phyloP scores from a whole-genome alignment of 2,113 vertebrate species.

The Taxidea taxus region DNA sequence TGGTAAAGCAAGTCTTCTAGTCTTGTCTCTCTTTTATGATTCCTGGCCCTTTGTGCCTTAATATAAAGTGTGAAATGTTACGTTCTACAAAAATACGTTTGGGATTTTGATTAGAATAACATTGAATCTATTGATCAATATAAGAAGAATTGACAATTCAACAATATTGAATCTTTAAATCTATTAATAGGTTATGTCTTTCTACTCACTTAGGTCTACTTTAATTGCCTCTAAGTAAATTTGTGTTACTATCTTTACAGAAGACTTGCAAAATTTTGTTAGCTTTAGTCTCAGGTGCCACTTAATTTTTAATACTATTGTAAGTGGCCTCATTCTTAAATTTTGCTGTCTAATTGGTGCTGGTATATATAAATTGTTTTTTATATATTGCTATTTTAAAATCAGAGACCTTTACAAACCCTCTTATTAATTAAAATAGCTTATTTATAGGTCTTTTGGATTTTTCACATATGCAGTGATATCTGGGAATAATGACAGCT shows the following conservation, averaged over 20 bases:
- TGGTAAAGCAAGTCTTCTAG: background rate
- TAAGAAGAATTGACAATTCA: slow-evolving; percentile 16
- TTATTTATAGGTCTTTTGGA: background rate
- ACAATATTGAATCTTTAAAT: background rate
- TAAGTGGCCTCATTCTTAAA: slow-evolving; percentile 32
- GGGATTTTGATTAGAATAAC: background rate
- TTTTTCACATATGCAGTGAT: background rate
- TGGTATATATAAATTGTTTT: background rate
- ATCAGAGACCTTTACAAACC: background rate
- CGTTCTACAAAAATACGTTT: background rate
- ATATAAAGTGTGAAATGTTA: background rate
- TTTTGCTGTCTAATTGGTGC: slow-evolving; percentile 3
- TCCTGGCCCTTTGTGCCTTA: background rate
- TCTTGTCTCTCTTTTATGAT: background rate
- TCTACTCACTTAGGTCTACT: slow-evolving; percentile 18
- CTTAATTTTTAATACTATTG: slow-evolving; percentile 18
- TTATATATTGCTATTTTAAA: slow-evolving; percentile 33
- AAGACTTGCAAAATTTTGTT: background rate
- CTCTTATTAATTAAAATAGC: background rate
- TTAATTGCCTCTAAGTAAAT: slow-evolving; percentile 7
- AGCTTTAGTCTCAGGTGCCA: background rate
- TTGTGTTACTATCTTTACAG: background rate
- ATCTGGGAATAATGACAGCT: background rate
- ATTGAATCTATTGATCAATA: background rate
- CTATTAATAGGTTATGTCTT: background rate